Base-by-base conservation (phyloP, 2,888 invertebrate species). In the Trissolcus brochymenae region DNA sequence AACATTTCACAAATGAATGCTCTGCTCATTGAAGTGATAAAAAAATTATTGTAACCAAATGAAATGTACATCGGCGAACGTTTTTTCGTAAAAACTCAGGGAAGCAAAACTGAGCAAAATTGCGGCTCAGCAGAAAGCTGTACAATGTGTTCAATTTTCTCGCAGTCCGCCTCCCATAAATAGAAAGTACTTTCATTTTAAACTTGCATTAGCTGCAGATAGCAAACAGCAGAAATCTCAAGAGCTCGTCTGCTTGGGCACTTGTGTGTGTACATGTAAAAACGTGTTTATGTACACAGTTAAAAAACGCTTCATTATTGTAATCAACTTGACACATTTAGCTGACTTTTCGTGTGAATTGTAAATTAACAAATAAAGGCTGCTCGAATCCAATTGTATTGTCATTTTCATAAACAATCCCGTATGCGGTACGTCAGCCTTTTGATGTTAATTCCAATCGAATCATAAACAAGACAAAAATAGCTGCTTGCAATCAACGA, bases 181-280 rank as follows among this genome's bases (percentile, higher is more conserved):
- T 76, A 70, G 75, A 76, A 76, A 76, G 75, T 76, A 76, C 75
- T 76, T 76, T 76, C 70, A 60, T 70, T 76, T 70, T 59, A 76
- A 55, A 60, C 60, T 67, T 55, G 46, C 67, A 67, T 66, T 57
- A 62, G 57, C 29, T 62, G 62, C 35, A 62, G 29, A 16, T 62
- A 55, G 74, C 55, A 62, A 67, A 74, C 53, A 35, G 35, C 35
- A 35, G 9, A 35, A 56, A 66, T 66, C 59, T 67, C 56, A 51
- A 67, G 55, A 60, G 65, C 41, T 29, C 29, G 29, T 29, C 29
- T 53, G 7, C 6, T 35, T 29, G 41, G 35, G n/a, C 6, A 29
- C 17, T 19, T 55, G 13, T 19, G 11, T 51, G 60, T 70, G 50
- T 70, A 16, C 41, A 50, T 25, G 25, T 25, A 51, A n/a, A 25